Evolutionary conservation across 2,113 vertebrate species (phyloP), one percentile per base, ranked within the genome.

Genomic region (Hydrochoerus hydrochaeris): DNA sequence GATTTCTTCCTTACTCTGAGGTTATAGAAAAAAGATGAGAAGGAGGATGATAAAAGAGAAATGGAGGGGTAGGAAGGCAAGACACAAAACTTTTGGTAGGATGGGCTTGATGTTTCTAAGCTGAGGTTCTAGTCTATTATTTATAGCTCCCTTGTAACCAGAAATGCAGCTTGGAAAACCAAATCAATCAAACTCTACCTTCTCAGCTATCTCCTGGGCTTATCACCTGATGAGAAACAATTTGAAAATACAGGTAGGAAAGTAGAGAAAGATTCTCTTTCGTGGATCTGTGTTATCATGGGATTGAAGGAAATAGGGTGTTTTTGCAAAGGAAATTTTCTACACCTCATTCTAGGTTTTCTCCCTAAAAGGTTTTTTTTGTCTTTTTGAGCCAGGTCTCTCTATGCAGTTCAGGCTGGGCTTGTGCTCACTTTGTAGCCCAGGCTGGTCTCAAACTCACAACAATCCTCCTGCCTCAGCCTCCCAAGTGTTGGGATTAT

Each of bases 51-150:
- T 44, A 67, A 60, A 49, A 52, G 24, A 90, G 1, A 90, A 95
- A 94, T 24, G 3, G 6, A 35, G 80, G 87, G 38, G 35, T 19
- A 54, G 13, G 75, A 46, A 58, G 20, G 7, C 62, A 41, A 85
- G 49, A 81, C 41, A 63, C 46, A 89, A 46, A 69, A 83, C 28
- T 63, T 90, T 75, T 78, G 24, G 26, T 20, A 83, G 77, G 24
- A 78, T 38, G 28, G 62, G 60, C 5, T 26, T 67, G n/a, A 77
- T 41, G 46, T 62, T 89, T 65, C 73, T 19, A 85, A 84, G 62
- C 11, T 41, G 24, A 88, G 60, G 38, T 80, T 93, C 90, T 93
- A 16, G 91, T 94, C 38, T 97, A 63, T 86, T 95, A 95, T 38
- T 89, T 88, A 89, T 10, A 85, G 35, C 41, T 85, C 8, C 13